These are phyloP conservation scores for Scrobipalpa costella DNA, from an alignment of 2,888 invertebrate species.

Conservation along the genomic window DNA sequence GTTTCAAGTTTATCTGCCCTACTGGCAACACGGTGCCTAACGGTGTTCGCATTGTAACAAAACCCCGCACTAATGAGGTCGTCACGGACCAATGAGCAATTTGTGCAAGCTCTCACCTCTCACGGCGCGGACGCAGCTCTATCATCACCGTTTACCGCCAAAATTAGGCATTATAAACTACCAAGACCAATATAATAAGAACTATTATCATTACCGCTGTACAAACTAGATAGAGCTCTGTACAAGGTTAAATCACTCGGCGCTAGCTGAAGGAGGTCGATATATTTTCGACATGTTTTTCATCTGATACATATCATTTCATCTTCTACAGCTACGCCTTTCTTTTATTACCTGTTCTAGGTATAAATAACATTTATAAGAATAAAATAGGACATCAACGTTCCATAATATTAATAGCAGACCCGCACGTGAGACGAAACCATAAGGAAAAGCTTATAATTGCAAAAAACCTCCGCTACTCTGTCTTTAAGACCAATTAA, in stretches of 20 bases:
- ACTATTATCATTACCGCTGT: neutral
- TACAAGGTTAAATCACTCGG: neutral
- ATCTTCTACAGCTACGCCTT: no score
- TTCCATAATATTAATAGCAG: conserved; percentile 16
- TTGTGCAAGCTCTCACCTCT: conserved; percentile 23
- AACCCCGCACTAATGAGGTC: conserved; percentile 61
- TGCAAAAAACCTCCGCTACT: conserved; percentile 6
- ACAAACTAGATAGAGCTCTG: neutral
- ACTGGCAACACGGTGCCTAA: neutral
- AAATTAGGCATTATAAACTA: neutral
- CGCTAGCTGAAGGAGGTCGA: no score
- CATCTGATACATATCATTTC: no score
- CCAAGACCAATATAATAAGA: neutral
- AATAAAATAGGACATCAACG: conserved; percentile 11
- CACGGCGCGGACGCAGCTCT: neutral
- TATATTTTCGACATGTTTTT: no score
- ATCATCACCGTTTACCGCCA: neutral
- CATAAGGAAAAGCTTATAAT: conserved; percentile 28
- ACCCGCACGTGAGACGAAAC: conserved; percentile 17
- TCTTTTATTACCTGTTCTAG: no score
- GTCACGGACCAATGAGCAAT: conserved; percentile 41
- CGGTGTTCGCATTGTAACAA: conserved; percentile 50
- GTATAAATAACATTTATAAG: neutral
- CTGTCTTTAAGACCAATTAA: conserved; percentile 32
- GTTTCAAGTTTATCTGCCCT: neutral